Evolutionary conservation across 2,888 invertebrate genomes (phyloP).

Genomic region (Willowsia nigromaculata): DNA sequence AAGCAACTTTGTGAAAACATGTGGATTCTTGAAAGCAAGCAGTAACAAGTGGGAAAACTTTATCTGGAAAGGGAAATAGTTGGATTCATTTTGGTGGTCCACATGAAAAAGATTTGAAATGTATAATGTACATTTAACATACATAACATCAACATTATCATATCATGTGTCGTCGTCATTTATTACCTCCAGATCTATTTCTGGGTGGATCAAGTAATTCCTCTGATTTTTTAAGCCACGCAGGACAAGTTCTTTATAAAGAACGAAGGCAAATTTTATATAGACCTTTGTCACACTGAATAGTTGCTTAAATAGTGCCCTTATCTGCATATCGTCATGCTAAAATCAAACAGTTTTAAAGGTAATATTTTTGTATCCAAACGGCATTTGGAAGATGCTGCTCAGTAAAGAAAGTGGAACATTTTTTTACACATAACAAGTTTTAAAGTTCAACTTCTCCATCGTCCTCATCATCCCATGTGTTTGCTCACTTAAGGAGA

Average conservation of each 20-base stretch:
- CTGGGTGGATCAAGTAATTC: slow-evolving; percentile 54
- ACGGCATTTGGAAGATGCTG: not conserved
- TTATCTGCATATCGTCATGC: no score
- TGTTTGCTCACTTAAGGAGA: slow-evolving; percentile 61
- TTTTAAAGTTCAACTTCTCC: slow-evolving; percentile 14
- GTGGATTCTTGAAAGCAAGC: not conserved
- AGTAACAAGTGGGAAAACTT: not conserved
- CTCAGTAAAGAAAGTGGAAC: not conserved
- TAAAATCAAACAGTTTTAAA: no score
- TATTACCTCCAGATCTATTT: slow-evolving; percentile 34
- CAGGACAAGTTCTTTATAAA: no score
- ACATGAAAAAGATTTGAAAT: not conserved
- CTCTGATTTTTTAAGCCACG: not conserved
- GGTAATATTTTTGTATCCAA: no score
- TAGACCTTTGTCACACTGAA: not conserved
- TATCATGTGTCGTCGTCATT: slow-evolving; percentile 14
- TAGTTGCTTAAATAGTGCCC: no score
- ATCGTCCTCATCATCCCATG: slow-evolving; percentile 11
- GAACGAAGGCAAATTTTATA: not conserved
- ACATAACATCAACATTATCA: slow-evolving; percentile 6
- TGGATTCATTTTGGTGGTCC: not conserved
- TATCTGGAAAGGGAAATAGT: not conserved
- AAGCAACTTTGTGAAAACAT: not conserved
- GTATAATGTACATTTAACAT: not conserved
- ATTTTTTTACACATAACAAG: not conserved